Base-by-base conservation (phyloP, 2,797 vertebrate genomes). In the Galago senegalensis region DNA sequence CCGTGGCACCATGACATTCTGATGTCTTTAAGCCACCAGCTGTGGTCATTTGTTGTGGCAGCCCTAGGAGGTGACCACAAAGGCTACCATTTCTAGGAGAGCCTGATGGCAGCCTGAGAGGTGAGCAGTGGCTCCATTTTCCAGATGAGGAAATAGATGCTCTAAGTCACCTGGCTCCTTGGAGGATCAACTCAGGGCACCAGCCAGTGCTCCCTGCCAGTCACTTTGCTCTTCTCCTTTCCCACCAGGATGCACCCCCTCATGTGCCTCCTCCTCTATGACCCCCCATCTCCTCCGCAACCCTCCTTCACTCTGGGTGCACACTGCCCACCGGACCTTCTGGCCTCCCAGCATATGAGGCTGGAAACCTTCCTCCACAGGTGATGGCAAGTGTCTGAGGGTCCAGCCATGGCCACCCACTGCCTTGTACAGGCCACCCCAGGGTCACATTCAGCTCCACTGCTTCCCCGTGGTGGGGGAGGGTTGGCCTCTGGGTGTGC, bases 211-310 rank as follows among this genome's bases (percentile, higher is more conserved):
- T 43, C 20, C 43, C 58, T 31, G 72, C 83, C 25, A 16, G 21
- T 20, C 21, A 6, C 49, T 60, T 14, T 77, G 58, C 58, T 8
- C 37, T 72, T 21, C 40, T 49, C 76, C 56, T 21, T 31, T 49
- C 76, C 56, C 4, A 11, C 67, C n/a, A 21, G 2, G 43, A 43
- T 13, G 29, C 34, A 53, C 27, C 12, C 4, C 27, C 37, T 29
- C 16, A 0, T 0, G 13, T 1, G 3, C 1, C 53, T 16, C 73
- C 31, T 65, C 18, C n/a, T 34, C 63, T 2, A 29, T 1, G 7
- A 58, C 25, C 34, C 21, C 21, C 18, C 21, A 31, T 27, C 7
- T 29, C 31, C 46, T n/a, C 63, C 0, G 0, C 29, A 11, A 11
- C 29, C 77, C 13, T 46, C 46, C 49, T 60, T 25, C 7, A 0